Conservation (phyloP, 2,113 vertebrate species). For the Narcine bancroftii region DNA sequence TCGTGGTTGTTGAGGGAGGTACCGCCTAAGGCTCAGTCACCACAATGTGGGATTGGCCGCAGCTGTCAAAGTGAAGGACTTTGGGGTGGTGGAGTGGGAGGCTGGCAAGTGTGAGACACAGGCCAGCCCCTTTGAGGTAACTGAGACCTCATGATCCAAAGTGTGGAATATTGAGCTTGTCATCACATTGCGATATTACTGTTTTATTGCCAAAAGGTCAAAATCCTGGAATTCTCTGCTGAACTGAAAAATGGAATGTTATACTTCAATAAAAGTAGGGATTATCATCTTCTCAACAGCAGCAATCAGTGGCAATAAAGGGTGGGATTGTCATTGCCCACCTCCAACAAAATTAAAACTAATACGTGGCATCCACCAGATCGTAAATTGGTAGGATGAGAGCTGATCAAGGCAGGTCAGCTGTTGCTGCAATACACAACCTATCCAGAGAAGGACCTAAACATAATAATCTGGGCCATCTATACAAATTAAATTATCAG, state of each 20-base stretch:
- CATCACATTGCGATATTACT: not conserved
- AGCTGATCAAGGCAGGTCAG: not conserved
- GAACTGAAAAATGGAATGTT: not conserved
- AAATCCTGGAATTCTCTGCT: not conserved
- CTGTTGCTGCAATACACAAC: too few relatives aligned
- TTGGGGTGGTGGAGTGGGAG: too few relatives aligned
- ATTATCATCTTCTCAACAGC: not conserved
- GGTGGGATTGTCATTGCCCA: not conserved
- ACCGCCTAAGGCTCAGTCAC: too few relatives aligned
- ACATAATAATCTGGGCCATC: too few relatives aligned
- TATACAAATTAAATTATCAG: too few relatives aligned
- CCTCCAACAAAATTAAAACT: not conserved
- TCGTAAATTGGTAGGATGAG: not conserved
- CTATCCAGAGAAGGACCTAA: too few relatives aligned
- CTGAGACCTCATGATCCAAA: too few relatives aligned
- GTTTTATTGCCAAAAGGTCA: not conserved
- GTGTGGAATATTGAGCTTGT: not conserved
- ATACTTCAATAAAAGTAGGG: not conserved
- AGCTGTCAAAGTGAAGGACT: too few relatives aligned
- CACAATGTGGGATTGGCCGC: too few relatives aligned
- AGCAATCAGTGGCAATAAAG: not conserved
- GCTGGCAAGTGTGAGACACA: too few relatives aligned
- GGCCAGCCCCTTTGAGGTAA: too few relatives aligned
- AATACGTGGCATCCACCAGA: not conserved
- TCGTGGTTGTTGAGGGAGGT: too few relatives aligned